phyloP scores from a whole-genome alignment of 2,113 vertebrate species.

The Hipposideros armiger region DNA sequence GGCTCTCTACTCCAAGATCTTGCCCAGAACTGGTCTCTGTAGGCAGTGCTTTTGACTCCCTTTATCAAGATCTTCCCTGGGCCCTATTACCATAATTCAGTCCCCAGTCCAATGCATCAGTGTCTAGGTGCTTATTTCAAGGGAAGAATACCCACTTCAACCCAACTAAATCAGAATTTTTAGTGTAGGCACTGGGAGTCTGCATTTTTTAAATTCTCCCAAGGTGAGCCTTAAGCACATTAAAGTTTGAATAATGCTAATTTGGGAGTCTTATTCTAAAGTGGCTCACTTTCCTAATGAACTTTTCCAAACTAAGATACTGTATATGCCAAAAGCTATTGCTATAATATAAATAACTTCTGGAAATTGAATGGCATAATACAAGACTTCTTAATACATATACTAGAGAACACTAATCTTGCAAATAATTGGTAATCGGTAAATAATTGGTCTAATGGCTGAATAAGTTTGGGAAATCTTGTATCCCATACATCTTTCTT shows the following conservation, averaged over 20 bases:
- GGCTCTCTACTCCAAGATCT: not conserved
- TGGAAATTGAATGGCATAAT: conserved; percentile 27
- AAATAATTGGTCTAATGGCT: not conserved
- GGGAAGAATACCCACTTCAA: not conserved
- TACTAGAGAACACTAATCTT: conserved; percentile 14
- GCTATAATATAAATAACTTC: not conserved
- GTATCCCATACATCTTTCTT: not conserved
- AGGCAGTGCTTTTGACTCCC: not conserved
- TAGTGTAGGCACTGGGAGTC: not conserved
- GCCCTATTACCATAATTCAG: not conserved
- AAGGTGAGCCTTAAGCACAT: not conserved
- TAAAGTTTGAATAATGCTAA: conserved; percentile 15
- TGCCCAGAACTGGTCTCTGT: conserved; percentile 25
- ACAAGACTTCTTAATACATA: conserved; percentile 39
- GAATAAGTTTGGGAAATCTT: conserved; percentile 23
- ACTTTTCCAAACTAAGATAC: conserved; percentile 25
- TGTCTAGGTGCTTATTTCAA: conserved; percentile 31
- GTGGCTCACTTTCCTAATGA: not conserved
- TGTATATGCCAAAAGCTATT: not conserved
- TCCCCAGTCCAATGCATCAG: not conserved
- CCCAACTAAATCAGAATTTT: conserved; percentile 23
- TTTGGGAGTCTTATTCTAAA: conserved; percentile 40
- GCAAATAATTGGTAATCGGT: not conserved
- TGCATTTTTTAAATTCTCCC: conserved; percentile 23
- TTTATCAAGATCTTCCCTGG: conserved; percentile 42